Percentiles rank a stretch among this genome's conserved stretches.
phyloP scores from a whole-genome alignment of 2,888 invertebrate genomes.

The Tethea ocularis region DNA sequence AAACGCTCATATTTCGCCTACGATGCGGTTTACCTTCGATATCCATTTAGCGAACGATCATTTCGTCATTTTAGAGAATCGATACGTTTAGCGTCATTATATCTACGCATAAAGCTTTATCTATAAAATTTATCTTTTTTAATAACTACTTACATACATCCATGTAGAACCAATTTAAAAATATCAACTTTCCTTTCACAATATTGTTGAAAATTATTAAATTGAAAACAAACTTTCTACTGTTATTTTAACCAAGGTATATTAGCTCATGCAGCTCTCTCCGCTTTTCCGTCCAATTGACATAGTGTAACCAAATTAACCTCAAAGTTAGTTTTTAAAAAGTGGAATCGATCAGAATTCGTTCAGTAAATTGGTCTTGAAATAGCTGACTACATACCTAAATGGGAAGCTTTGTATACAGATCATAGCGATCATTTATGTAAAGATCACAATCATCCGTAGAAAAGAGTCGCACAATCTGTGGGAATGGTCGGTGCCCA shows the following conservation, averaged over 20 bases:
- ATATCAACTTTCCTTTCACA: too few species aligned
- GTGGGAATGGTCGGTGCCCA: neutral
- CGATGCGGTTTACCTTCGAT: constrained; percentile 6
- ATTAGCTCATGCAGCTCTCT: neutral
- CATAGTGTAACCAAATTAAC: neutral
- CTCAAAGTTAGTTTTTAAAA: too few species aligned
- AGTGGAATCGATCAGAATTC: neutral
- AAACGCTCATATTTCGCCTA: constrained; percentile 4
- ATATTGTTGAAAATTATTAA: neutral
- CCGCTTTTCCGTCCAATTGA: neutral
- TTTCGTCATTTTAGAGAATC: neutral
- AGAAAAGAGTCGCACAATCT: neutral
- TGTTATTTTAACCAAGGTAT: neutral
- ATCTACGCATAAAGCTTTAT: too few species aligned
- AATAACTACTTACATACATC: too few species aligned
- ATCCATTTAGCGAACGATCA: neutral
- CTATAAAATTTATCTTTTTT: too few species aligned
- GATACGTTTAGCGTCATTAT: neutral
- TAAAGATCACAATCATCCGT: neutral
- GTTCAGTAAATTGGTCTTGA: neutral
- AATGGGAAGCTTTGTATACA: too few species aligned
- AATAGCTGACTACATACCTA: neutral
- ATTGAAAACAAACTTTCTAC: neutral
- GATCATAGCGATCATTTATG: neutral
- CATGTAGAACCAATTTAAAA: too few species aligned